These are phyloP conservation scores for Mimumesa dahlbomi DNA, from an alignment of 2,888 invertebrate genomes.

Conservation along the genomic window DNA sequence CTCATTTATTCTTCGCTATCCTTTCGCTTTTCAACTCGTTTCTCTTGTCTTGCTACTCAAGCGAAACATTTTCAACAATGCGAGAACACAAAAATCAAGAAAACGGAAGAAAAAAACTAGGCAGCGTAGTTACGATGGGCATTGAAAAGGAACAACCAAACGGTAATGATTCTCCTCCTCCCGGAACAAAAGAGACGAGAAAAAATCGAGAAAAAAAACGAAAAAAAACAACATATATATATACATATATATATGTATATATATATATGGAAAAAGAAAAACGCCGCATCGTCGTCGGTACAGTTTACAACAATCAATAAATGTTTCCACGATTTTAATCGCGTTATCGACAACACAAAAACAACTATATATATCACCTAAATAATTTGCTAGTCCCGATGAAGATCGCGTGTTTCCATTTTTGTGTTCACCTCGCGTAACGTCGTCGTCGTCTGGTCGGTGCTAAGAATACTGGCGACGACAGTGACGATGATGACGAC, in stretches of 20 bases:
- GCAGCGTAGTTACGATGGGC: no score
- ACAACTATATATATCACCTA: slow-evolving; percentile 76
- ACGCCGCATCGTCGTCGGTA: slow-evolving; percentile 33
- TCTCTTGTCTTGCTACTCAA: slow-evolving; percentile 1
- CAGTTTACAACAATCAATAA: slow-evolving; percentile 74
- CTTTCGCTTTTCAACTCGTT: not conserved
- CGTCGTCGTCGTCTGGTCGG: slow-evolving; percentile 18
- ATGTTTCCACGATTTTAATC: slow-evolving; percentile 70
- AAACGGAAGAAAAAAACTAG: not conserved
- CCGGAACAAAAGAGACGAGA: slow-evolving; percentile 18
- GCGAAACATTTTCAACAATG: slow-evolving; percentile 23
- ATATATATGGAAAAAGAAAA: slow-evolving; percentile 41
- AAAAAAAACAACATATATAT: slow-evolving; percentile 30
- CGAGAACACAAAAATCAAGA: slow-evolving; percentile 18
- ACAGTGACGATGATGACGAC: slow-evolving; percentile 16
- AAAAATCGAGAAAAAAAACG: no score
- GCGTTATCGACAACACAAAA: slow-evolving; percentile 74
- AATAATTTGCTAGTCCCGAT: slow-evolving; percentile 70
- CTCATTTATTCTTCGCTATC: slow-evolving; percentile 1
- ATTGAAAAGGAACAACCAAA: no score
- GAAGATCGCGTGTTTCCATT: slow-evolving; percentile 22
- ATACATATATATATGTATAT: no score
- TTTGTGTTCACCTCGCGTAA: not conserved
- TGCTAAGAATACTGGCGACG: slow-evolving; percentile 14
- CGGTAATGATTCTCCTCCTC: slow-evolving; percentile 1